These are phyloP conservation scores for Oplegnathus fasciatus DNA, from an alignment of 2,113 vertebrate species.

Conservation along the genomic window DNA sequence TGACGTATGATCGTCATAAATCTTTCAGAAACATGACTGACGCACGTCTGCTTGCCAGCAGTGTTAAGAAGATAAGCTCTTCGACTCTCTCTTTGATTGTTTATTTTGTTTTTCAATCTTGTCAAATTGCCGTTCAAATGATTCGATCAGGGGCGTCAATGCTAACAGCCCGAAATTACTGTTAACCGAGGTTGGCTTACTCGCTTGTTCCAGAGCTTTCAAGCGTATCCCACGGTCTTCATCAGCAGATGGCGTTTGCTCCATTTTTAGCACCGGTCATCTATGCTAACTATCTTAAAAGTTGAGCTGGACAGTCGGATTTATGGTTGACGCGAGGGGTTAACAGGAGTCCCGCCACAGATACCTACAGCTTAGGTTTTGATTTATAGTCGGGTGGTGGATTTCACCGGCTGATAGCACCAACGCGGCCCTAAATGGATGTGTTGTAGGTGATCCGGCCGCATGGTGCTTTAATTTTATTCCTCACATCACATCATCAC, in stretches of 20 bases:
- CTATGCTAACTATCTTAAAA: not conserved
- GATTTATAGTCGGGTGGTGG: not conserved
- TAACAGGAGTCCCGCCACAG: not conserved
- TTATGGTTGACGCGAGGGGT: not conserved
- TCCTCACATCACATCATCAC: not conserved
- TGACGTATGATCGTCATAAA: constrained; percentile 21
- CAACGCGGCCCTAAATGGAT: not conserved
- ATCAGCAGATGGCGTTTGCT: not conserved
- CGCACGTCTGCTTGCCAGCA: not conserved
- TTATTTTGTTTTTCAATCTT: not conserved
- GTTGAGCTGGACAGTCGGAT: not conserved
- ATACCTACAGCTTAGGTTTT: not conserved
- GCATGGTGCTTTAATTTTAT: not conserved
- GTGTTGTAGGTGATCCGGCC: not conserved
- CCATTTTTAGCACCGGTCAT: not conserved
- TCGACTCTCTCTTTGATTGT: not conserved
- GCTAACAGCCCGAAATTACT: not conserved
- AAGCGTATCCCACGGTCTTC: not conserved
- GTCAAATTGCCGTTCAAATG: not conserved
- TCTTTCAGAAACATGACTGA: constrained; percentile 16
- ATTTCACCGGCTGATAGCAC: not conserved
- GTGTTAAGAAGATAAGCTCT: not conserved
- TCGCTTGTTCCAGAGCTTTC: not conserved
- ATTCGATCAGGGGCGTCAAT: not conserved
- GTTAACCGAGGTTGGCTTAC: not conserved